Base-by-base conservation (phyloP, 2,888 invertebrate species). In the Xestoiulus laeticollis region DNA sequence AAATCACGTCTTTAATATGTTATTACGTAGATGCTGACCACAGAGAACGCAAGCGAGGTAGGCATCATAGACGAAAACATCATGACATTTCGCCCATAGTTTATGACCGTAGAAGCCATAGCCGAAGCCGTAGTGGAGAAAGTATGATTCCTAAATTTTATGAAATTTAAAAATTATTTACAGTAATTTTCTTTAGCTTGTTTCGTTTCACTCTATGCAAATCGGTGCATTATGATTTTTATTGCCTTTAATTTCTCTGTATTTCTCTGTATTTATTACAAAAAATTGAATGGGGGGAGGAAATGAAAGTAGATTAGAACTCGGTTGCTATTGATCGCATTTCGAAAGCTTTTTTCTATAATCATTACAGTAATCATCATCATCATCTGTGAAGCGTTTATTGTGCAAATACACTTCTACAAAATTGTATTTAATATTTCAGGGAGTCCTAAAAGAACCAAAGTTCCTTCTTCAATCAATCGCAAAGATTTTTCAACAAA, bases 401-500 rank as follows among this genome's bases (percentile, higher is more conserved):
- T 8, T 38, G 38, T 85, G 10, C 33, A 78, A n/a, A 12, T 26
- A 78, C 22, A 78, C 12, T 5, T 78, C 78, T n/a, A 8, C n/a
- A 78, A 78, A 10, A 8, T 78, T n/a, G 5, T 78, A 26, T 78
- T 78, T 26, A n/a, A 78, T 10, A 89, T 88, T 89, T 89, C 86
- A 89, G 89, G 88, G 89, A 88, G 88, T 87, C 90, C 91, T 3
- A 92, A 92, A 89, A 91, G 92, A 38, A 91, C 91, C 1, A 91
- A 91, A 53, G 78, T 86, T 32, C 44, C 89, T 22, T 87, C 89
- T 38, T 88, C 88, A 68, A 83, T 88, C 26, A 88, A 59, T 88
- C 86, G 89, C 8, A 89, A 88, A 78, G 96, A 97, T 93, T 97
- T 96, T 85, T 88, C 89, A 38, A 90, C 90, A 38, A 96, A 97